A percentile compares a stretch with the other conserved stretches of the same genome.
These are phyloP conservation scores for Hydraecia micacea DNA, from an alignment of 2,888 invertebrate genomes.

Conservation along the genomic window DNA sequence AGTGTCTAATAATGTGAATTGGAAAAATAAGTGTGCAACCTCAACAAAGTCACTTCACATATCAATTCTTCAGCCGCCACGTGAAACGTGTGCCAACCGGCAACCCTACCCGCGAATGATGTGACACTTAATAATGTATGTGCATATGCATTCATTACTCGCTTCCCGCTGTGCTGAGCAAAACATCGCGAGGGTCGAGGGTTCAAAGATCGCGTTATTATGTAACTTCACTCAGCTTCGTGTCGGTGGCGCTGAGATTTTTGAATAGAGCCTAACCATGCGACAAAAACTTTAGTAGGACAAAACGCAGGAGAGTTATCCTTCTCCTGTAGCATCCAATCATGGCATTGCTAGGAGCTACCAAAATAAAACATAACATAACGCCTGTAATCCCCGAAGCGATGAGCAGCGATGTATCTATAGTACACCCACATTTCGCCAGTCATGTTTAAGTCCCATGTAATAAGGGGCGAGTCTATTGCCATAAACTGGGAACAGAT, in stretches of 20 bases:
- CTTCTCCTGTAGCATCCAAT: not conserved
- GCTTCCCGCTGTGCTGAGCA: conserved; percentile 46
- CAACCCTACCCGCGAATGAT: conserved; percentile 49
- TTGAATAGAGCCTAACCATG: not conserved
- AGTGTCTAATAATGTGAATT: not conserved
- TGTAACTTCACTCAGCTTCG: conserved; percentile 29
- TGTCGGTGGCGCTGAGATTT: conserved; percentile 5
- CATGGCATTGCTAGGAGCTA: not conserved
- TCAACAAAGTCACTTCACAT: not conserved
- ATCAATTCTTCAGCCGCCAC: conserved; percentile 2
- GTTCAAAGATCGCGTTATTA: conserved; percentile 61
- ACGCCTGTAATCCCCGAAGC: not conserved
- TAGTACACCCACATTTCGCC: not conserved
- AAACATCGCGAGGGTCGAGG: conserved; percentile 56
- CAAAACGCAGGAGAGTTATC: not conserved
- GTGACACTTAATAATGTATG: conserved; percentile 61
- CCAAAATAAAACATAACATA: not conserved
- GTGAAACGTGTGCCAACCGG: conserved; percentile 11
- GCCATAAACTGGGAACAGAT: not conserved
- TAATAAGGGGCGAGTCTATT: not conserved
- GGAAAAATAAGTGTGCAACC: not conserved
- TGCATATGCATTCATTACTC: conserved; percentile 60
- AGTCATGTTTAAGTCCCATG: not conserved
- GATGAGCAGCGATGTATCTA: not conserved
- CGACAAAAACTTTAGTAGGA: not conserved